Conservation (phyloP, 2,888 invertebrate genomes). For the Cosmia pyralina region DNA sequence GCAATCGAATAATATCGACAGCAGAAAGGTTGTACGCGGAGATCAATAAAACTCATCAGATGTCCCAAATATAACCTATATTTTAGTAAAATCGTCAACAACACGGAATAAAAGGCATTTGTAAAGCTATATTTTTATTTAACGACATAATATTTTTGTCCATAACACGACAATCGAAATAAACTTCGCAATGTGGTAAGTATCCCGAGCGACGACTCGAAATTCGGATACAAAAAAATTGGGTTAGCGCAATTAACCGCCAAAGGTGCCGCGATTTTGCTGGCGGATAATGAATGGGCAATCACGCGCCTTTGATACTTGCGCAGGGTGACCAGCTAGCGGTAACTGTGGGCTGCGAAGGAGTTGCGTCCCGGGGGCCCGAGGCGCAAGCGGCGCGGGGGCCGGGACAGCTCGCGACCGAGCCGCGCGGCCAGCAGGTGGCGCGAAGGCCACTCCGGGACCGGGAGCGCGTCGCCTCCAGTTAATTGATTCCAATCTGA, state of each 20-base stretch:
- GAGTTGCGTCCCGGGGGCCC: conserved; percentile 58
- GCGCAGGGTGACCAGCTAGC: conserved; percentile 64
- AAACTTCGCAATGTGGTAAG: conserved; percentile 60
- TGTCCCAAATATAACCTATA: conserved; percentile 35
- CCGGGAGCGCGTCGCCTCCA: conserved; percentile 83
- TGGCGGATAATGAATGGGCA: conserved; percentile 79
- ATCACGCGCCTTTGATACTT: conserved; percentile 78
- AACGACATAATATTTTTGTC: conserved; percentile 38
- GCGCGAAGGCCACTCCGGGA: conserved; percentile 82
- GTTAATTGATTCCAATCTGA: conserved; percentile 89
- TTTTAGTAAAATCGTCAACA: conserved; percentile 27
- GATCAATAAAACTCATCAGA: conserved; percentile 44
- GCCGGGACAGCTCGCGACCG: conserved; percentile 47
- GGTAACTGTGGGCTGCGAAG: conserved; percentile 52
- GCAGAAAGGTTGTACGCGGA: conserved; percentile 41
- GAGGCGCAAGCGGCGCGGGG: conserved; percentile 42
- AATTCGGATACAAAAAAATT: conserved; percentile 70
- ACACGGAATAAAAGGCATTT: conserved; percentile 20
- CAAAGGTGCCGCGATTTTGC: conserved; percentile 80
- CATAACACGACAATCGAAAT: conserved; percentile 57
- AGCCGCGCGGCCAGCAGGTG: conserved; percentile 78
- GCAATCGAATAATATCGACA: conserved; percentile 48
- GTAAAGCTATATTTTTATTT: conserved; percentile 37
- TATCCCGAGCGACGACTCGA: conserved; percentile 57
- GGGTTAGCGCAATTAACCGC: conserved; percentile 77